Percentiles rank a stretch among this genome's conserved stretches.
These are phyloP conservation scores for Drosophila stalkeri DNA, from an alignment of 2,888 invertebrate species.

Conservation along the genomic window DNA sequence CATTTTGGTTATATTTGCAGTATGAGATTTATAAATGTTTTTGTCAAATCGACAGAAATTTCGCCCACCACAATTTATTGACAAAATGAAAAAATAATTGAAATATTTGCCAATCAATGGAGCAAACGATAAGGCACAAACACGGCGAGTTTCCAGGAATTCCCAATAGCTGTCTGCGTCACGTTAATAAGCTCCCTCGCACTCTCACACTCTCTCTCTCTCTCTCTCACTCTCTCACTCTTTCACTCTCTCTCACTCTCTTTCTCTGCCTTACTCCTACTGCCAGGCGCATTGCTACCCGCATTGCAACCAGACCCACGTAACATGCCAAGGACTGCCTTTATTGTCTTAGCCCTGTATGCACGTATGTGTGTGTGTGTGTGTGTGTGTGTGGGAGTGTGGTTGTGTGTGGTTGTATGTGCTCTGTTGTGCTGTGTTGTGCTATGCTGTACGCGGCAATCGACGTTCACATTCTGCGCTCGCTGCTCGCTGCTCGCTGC, in stretches of 20 bases:
- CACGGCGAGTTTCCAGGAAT: slow-evolving; percentile 60
- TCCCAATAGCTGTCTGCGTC: slow-evolving; percentile 76
- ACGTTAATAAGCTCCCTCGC: slow-evolving; percentile 66
- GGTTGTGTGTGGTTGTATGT: not conserved
- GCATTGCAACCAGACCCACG: slow-evolving; percentile 17
- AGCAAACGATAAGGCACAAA: slow-evolving; percentile 41
- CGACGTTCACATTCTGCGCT: slow-evolving; percentile 46
- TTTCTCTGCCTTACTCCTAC: not conserved
- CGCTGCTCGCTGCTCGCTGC: slow-evolving; percentile 43
- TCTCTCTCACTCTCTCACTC: slow-evolving; percentile 23
- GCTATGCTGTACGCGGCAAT: slow-evolving; percentile 23
- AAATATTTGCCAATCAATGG: slow-evolving; percentile 77
- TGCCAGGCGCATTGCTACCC: slow-evolving; percentile 1
- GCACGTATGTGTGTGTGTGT: slow-evolving; percentile 15
- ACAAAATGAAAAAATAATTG: slow-evolving; percentile 76
- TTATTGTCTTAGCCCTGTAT: slow-evolving; percentile 44
- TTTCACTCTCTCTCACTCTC: not conserved
- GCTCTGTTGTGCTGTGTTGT: not conserved
- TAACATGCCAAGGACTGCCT: slow-evolving; percentile 34
- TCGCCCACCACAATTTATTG: slow-evolving; percentile 66
- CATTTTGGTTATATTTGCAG: slow-evolving; percentile 62
- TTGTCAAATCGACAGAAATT: slow-evolving; percentile 70
- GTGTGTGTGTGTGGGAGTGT: slow-evolving; percentile 10
- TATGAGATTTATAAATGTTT: slow-evolving; percentile 74
- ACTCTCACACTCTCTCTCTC: slow-evolving; percentile 17